A percentile compares a stretch with the other conserved stretches of the same genome.
Evolutionary conservation across 2,888 invertebrate species (phyloP).

Genomic region (Rugalucina vietnamica): DNA sequence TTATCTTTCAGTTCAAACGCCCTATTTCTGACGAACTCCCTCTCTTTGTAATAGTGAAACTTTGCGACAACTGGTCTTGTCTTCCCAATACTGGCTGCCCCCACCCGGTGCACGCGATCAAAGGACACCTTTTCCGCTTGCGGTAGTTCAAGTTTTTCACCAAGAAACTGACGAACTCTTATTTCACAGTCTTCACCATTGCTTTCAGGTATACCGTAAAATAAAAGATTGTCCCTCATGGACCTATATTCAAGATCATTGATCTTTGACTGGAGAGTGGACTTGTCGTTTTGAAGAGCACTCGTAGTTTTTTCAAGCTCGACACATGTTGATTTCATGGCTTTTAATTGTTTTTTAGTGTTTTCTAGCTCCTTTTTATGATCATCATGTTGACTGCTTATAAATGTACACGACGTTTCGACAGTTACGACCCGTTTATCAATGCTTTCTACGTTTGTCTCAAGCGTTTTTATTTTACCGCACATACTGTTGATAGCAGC

Average conservation of each 20-base stretch:
- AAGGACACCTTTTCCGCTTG: background rate
- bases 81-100: background rate
- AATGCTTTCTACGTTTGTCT: background rate
- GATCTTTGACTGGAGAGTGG: background rate
- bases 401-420: background rate
- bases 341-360: background rate
- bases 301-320: background rate
- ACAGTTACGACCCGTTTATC: background rate
- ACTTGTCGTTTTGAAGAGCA: background rate
- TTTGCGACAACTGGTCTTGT: background rate
- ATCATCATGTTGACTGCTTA: background rate
- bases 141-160: background rate
- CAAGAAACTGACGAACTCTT: background rate
- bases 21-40: background rate
- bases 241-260: background rate
- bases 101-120: background rate
- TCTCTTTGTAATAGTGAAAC: background rate
- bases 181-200: background rate
- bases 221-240: background rate
- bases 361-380: background rate
- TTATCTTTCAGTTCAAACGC: background rate
- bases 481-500: background rate
- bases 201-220: background rate
- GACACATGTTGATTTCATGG: background rate
- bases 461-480: background rate